Conservation (phyloP, 2,888 invertebrate genomes). For the Cheilosia variabilis region DNA sequence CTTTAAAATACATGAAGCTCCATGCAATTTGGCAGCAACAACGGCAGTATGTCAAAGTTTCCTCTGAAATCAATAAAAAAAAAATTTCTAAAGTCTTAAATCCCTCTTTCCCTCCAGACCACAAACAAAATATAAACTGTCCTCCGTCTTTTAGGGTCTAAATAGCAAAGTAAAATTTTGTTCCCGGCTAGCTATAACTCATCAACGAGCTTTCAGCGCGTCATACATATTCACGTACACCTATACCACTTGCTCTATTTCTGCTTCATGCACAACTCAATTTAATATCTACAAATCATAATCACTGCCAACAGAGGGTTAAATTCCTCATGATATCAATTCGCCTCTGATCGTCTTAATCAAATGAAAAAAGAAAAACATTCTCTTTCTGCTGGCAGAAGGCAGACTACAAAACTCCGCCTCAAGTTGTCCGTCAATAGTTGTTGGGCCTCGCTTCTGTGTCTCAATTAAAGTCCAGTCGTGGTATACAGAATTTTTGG, state of each 20-base stretch:
- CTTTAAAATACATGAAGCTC: too few relatives aligned
- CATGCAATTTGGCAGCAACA: too few relatives aligned
- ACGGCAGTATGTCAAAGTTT: too few relatives aligned
- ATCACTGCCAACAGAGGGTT: constrained; percentile 69
- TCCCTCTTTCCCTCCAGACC: too few relatives aligned
- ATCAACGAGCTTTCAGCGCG: too few relatives aligned
- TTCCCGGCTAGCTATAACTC: too few relatives aligned
- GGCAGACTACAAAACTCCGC: constrained; percentile 34
- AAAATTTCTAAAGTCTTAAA: too few relatives aligned
- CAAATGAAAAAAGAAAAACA: constrained; percentile 27
- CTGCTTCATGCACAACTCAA: constrained; percentile 39
- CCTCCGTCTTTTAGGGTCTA: too few relatives aligned
- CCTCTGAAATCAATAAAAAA: too few relatives aligned
- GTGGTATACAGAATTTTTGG: constrained; percentile 64
- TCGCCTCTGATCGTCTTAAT: constrained; percentile 55
- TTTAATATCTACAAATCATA: constrained; percentile 67
- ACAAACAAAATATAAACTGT: too few relatives aligned
- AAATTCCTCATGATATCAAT: constrained; percentile 59
- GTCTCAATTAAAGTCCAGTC: constrained; percentile 58
- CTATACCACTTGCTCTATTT: not conserved
- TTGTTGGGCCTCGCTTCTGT: constrained; percentile 28
- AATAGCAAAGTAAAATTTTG: too few relatives aligned
- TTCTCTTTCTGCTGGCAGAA: constrained; percentile 12
- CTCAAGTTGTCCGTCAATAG: constrained; percentile 62
- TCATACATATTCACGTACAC: not conserved